Evolutionary conservation across 92 coral and sea anemone genomes (phyloP).

Genomic region (Paramuricea clavata): DNA sequence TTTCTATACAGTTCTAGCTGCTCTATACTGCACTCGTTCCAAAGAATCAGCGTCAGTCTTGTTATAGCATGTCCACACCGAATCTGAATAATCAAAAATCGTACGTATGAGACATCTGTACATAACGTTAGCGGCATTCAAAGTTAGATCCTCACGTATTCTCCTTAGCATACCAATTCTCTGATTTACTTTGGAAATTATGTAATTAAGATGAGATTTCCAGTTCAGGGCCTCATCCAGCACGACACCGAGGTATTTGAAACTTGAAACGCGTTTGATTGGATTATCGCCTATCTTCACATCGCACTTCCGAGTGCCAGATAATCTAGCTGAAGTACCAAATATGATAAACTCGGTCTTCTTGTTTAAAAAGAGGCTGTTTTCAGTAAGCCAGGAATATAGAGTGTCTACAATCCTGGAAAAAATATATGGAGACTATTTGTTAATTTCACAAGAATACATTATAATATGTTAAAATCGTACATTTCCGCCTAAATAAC

Average conservation of each 20-base stretch:
- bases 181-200: conserved; percentile 20
- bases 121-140: conserved; percentile 27
- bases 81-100: conserved; percentile 26
- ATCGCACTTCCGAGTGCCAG: conserved; percentile 7
- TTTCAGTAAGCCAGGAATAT: background rate
- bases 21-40: conserved; percentile 17
- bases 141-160: conserved; percentile 9
- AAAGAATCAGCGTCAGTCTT: conserved; percentile 22
- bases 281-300: background rate
- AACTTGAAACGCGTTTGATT: conserved; percentile 10
- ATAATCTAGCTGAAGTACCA: conserved; percentile 18
- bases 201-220: conserved; percentile 14
- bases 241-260: background rate
- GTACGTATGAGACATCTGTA: conserved; percentile 19
- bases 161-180: conserved; percentile 35
- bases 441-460: too few relatives aligned
- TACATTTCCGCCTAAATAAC: too few relatives aligned
- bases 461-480: too few relatives aligned
- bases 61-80: conserved; percentile 24
- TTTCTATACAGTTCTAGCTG: conserved; percentile 10
- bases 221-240: conserved; percentile 9
- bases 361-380: conserved; percentile 21
- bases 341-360: conserved; percentile 16
- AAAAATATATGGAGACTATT: too few relatives aligned
- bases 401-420: too few relatives aligned